Base-by-base conservation (phyloP, 2,888 invertebrate species). In the Lysandra coridon region DNA sequence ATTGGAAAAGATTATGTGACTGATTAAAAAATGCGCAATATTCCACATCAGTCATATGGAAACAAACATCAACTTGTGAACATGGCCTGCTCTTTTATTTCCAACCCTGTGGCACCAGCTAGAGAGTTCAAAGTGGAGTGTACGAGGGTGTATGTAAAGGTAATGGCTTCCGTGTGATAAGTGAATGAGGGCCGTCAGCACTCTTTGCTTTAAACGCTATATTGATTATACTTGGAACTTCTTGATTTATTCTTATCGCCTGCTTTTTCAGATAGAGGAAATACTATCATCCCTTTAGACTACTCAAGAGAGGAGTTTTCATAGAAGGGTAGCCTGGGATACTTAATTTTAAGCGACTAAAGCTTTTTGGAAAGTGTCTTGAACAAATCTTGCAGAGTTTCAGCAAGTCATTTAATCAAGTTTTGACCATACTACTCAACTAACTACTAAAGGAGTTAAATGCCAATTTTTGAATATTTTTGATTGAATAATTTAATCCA, bases 91-190 rank as follows among this genome's bases (percentile, higher is more conserved):
- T n/a, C 10, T 44, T 17, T 44, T n/a, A 53, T 30, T 75, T 23
- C 30, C 23, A 23, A 53, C 49, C 10, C 49, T 53, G 23, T 53
- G 44, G 12, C 12, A 12, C 23, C 10, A 75, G 17, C 30, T 10
- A 12, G 37, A 73, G 49, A 37, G 81, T 62, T 78, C 37, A 80
- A 74, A 80, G 78, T 81, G 23, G 62, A 44, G 64, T 80, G 76
- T 60, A 81, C 75, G 76, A 79, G 78, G 74, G 75, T 78, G 80
- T 69, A 80, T 81, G 80, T 79, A 80, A 83, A 83, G 85, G 83
- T 87, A 86, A 87, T 86, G 83, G 86, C 83, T 86, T 86, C 86
- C 85, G 85, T 81, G 81, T 81, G 86, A 85, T 86, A 86, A 82
- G 85, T 85, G 85, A 84, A 85, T 84, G 85, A 83, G 81, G 79